Evolutionary conservation across 2,888 invertebrate species (phyloP), one percentile per base, ranked within the genome.

Genomic region (Sinohyriopsis cumingii): DNA sequence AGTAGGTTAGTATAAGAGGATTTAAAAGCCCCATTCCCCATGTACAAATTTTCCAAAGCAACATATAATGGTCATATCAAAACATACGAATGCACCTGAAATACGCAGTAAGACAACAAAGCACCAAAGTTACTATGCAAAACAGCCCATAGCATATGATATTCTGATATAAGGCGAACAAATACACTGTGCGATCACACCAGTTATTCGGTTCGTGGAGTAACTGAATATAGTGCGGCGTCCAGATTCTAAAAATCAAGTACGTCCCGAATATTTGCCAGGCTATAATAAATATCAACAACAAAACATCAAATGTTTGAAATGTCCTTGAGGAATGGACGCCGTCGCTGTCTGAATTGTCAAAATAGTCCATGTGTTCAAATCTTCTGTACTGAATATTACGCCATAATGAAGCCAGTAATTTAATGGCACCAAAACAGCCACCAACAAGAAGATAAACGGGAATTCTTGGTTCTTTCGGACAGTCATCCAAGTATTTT

Each of bases 401-500:
- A 15, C 92, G 91, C 93, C 94, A 93, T 67, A 93, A 91, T 88
- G 95, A 93, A 18, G 85, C 81, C 18, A 83, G 71, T 12, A 89
- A 75, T 75, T 94, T 94, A 0, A 94, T 91, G 53, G 94, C 92
- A 0, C 95, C 95, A 20, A 94, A 92, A 24, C 93, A 93, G 0
- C 95, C 95, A 0, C 95, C 95, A 20, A 95, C 94, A 72, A 95
- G 93, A 93, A 95, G 94, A 91, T 95, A 95, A 22, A 95, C 93
- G 0, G 95, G 95, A 75, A 95, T 93, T 68, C 93, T 92, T 0
- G 94, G 94, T 89, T 95, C 94, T 65, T 92, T 92, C 0, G 95
- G 95, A 82, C 95, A 95, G 87, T 95, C 95, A 33, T 94, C 92
- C 72, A 95, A 92, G 90, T 94, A 95, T 87, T 95, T 94, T 66